Evolutionary conservation across 35 echinoderm and acorn worm species (phyloP), one percentile per base, ranked within the genome.

Genomic region (Chiridota heheva): DNA sequence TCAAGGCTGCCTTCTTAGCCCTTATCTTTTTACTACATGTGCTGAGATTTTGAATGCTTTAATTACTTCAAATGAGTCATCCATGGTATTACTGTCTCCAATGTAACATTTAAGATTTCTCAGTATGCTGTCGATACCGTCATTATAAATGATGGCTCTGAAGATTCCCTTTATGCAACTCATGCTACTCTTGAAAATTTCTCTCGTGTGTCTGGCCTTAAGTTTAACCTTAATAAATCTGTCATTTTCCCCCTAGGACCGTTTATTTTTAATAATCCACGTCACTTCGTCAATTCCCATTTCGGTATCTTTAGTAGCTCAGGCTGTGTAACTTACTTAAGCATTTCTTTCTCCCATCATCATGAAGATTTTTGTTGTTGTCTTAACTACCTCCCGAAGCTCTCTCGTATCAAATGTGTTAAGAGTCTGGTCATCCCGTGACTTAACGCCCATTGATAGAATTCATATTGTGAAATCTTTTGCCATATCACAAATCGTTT

Each of bases 31-130:
- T 26, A 70, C 42, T 70, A 36, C 42, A 15, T 70, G 67, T 37
- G 42, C 67, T 10, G 0, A 70, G 42, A 70, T 70, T 70, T 18
- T 70, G 8, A 16, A 4, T 70, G n/a, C 24, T 70, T 8, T 35
- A 17, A 37, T 15, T 25, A 35, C 36, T 70, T 22, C 36, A 3
- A 42, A 35, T 37, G 36, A 32, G 22, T 8, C 0, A 31, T 22
- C 42, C n/a, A 70, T 32, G 67, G 67, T 39, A 70, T 70, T 70
- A 38, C 27, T 40, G 30, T 70, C 16, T 70, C 67, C 18, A 39
- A 42, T 15, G 39, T 70, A n/a, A 40, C 27, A 27, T 39, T 70
- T 39, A 70, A 70, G 33, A 31, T 28, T 26, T 2, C 26, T 63
- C 0, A 63, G 60, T 63, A 63, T 63, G 0, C 60, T 31, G 60